These are phyloP conservation scores for Epizoanthus ramosus DNA, from an alignment of 92 coral and sea anemone genomes.

Conservation along the genomic window DNA sequence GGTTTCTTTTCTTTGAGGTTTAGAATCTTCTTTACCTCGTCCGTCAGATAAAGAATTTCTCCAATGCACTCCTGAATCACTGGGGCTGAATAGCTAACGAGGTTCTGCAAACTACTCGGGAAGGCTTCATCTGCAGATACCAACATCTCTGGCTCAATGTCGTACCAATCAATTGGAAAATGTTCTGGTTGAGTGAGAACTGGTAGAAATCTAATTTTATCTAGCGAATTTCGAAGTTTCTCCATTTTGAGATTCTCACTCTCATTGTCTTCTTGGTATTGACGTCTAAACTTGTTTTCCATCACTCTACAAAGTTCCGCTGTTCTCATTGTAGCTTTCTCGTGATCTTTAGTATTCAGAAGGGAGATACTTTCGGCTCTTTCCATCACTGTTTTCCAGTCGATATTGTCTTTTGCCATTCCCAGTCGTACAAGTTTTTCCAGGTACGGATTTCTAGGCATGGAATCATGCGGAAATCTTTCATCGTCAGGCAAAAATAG, in stretches of 20 bases:
- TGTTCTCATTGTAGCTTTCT: slow-evolving; percentile 53
- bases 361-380: slow-evolving; percentile 67
- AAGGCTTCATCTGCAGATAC: slow-evolving; percentile 68
- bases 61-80: slow-evolving; percentile 45
- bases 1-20: slow-evolving; percentile 14
- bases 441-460: slow-evolving; percentile 44
- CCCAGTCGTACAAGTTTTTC: slow-evolving; percentile 68
- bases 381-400: slow-evolving; percentile 68
- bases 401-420: slow-evolving; percentile 71
- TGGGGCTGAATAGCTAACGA: slow-evolving; percentile 72
- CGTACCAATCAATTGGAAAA: slow-evolving; percentile 75
- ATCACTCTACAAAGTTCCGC: slow-evolving; percentile 48
- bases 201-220: slow-evolving; percentile 61
- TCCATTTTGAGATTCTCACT: not conserved
- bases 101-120: slow-evolving; percentile 32
- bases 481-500: slow-evolving; percentile 66
- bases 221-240: slow-evolving; percentile 7
- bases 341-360: slow-evolving; percentile 24
- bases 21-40: slow-evolving; percentile 2
- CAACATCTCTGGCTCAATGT: slow-evolving; percentile 19
- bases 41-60: slow-evolving; percentile 9
- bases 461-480: slow-evolving; percentile 65
- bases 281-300: slow-evolving; percentile 37
- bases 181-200: slow-evolving; percentile 54
- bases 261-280: not conserved